Evolutionary conservation across 2,113 vertebrate genomes (phyloP).

Genomic region (Phrynocephalus versicolor): DNA sequence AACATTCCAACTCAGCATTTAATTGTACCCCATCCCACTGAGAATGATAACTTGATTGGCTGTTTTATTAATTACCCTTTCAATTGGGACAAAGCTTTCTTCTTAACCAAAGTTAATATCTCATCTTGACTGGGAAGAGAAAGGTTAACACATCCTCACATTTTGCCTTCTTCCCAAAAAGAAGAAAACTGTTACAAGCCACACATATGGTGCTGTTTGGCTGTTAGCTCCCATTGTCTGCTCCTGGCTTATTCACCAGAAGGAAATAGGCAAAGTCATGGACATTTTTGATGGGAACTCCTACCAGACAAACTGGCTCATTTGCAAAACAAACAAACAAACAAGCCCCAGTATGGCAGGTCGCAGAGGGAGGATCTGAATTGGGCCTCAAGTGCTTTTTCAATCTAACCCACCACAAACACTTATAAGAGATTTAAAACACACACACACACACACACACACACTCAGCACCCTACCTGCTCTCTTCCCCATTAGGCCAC

Average conservation of each 20-base stretch:
- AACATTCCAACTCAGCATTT: not conserved
- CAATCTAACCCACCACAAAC: not conserved
- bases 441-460: no score
- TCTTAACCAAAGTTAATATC: not conserved
- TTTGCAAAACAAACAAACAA: not conserved
- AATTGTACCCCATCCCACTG: not conserved
- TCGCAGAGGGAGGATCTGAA: not conserved
- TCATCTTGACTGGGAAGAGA: not conserved
- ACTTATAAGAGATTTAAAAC: not conserved
- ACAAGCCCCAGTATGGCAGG: not conserved
- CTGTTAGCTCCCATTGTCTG: not conserved
- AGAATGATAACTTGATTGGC: not conserved
- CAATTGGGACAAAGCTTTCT: not conserved
- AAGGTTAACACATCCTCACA: not conserved
- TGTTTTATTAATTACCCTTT: not conserved
- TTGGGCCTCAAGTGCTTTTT: not conserved
- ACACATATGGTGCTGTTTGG: not conserved
- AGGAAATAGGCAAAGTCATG: not conserved
- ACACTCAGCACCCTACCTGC: no score
- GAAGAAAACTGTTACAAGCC: not conserved
- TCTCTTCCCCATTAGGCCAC: not conserved
- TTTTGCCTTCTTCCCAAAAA: not conserved
- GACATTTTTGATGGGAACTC: not conserved
- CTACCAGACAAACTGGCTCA: no score
- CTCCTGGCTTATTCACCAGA: not conserved